Evolutionary conservation across 2,888 invertebrate species (phyloP).

Genomic region (Drosophila vallismaia): DNA sequence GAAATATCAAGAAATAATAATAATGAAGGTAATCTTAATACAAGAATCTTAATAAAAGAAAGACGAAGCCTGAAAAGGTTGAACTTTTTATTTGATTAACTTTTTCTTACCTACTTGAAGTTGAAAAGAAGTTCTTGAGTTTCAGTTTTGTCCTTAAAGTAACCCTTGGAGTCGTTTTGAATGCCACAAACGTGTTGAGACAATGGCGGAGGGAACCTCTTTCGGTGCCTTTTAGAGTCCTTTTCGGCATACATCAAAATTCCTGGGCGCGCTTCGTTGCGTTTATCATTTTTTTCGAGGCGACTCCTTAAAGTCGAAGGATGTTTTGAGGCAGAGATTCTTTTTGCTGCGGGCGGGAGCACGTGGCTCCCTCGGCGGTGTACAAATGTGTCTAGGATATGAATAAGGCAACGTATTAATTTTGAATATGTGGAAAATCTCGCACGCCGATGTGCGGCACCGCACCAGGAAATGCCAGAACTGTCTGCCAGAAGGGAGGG

Average conservation of each 20-base stretch:
- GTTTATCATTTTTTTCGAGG: slow-evolving; percentile 22
- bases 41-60: slow-evolving; percentile 15
- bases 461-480: slow-evolving; percentile 49
- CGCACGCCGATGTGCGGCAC: slow-evolving; percentile 58
- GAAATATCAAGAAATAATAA: slow-evolving; percentile 42
- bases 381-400: slow-evolving; percentile 79
- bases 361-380: slow-evolving; percentile 51
- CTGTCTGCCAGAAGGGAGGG: slow-evolving; percentile 44
- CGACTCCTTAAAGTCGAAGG: slow-evolving; percentile 39
- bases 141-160: neutral
- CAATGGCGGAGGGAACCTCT: slow-evolving; percentile 43
- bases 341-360: slow-evolving; percentile 57
- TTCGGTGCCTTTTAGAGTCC: neutral
- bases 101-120: neutral
- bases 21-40: slow-evolving; percentile 34
- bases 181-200: slow-evolving; percentile 47
- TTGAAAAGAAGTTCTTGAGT: neutral
- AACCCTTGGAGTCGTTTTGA: slow-evolving; percentile 4
- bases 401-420: slow-evolving; percentile 77
- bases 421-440: slow-evolving; percentile 80
- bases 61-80: slow-evolving; percentile 11
- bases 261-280: slow-evolving; percentile 26
- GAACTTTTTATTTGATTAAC: neutral
- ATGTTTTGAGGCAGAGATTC: slow-evolving; percentile 64
- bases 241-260: slow-evolving; percentile 35